phyloP scores from a whole-genome alignment of 53 echinoderm and acorn worm genomes.

The Mesocentrotus franciscanus region DNA sequence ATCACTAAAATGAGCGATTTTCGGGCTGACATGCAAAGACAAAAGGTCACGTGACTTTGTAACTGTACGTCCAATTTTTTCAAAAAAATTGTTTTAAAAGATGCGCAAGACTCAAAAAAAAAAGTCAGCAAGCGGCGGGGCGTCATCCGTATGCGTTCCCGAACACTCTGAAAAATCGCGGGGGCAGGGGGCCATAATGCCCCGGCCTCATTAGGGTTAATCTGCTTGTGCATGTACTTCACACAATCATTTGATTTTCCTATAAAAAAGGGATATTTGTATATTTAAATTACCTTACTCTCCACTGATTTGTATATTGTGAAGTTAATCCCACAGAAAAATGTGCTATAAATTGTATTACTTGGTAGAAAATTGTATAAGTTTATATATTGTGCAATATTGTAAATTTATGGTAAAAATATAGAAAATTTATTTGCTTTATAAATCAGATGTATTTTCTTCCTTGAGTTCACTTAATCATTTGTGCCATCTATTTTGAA shows the following conservation, averaged over 20 bases:
- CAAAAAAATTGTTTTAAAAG: too few relatives aligned
- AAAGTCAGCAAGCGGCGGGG: too few relatives aligned
- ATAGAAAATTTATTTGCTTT: background rate
- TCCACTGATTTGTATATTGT: background rate
- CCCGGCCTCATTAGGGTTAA: too few relatives aligned
- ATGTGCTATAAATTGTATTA: background rate
- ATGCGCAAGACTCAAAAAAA: too few relatives aligned
- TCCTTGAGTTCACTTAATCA: background rate
- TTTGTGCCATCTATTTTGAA: background rate
- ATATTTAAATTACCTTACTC: background rate
- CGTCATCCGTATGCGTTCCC: too few relatives aligned
- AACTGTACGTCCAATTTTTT: too few relatives aligned
- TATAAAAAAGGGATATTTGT: background rate
- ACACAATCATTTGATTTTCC: background rate
- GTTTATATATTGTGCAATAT: conserved; percentile 3
- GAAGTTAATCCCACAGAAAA: background rate
- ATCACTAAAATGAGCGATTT: too few relatives aligned
- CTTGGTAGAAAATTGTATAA: background rate
- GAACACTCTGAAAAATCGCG: too few relatives aligned
- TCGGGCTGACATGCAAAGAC: too few relatives aligned
- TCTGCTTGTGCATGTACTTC: background rate
- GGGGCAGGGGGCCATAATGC: too few relatives aligned
- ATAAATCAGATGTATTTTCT: background rate
- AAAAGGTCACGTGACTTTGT: too few relatives aligned
- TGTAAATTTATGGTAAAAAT: background rate